Conservation (phyloP, 2,113 vertebrate genomes). For the Zingel zingel region DNA sequence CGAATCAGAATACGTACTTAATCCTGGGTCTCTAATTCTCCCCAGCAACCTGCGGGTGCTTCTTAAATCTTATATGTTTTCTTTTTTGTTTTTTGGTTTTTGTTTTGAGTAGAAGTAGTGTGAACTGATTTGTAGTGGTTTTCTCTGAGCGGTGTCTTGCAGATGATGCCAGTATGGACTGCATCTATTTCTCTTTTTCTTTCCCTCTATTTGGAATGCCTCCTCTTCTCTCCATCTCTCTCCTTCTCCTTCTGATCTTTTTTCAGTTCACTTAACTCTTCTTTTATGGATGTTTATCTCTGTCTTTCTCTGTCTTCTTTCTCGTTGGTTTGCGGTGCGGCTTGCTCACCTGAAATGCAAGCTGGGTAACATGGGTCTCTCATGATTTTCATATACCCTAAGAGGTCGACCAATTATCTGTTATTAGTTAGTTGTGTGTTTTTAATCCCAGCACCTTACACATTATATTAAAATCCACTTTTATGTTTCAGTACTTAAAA, state of each 20-base stretch:
- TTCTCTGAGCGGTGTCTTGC: conserved; percentile 82
- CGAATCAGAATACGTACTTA: conserved; percentile 47
- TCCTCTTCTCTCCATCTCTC: conserved; percentile 52
- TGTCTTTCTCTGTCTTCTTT: conserved; percentile 68
- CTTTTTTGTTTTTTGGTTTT: conserved; percentile 59
- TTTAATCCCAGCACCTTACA: background rate
- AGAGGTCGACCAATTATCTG: background rate
- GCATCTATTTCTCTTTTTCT: conserved; percentile 72
- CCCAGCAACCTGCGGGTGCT: conserved; percentile 75
- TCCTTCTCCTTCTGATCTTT: conserved; percentile 57
- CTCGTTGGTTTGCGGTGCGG: conserved; percentile 71
- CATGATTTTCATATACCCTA: background rate
- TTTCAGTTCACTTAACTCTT: conserved; percentile 66
- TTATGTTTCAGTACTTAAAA: background rate
- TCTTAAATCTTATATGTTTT: conserved; percentile 73
- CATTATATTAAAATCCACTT: background rate
- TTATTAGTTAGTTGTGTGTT: background rate
- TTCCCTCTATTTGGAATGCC: conserved; percentile 79
- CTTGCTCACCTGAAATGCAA: conserved; percentile 76
- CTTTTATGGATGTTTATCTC: conserved; percentile 75
- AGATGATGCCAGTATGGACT: conserved; percentile 79
- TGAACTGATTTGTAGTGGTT: conserved; percentile 73
- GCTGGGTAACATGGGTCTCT: conserved; percentile 77
- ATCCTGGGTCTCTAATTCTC: conserved; percentile 53
- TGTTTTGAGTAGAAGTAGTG: conserved; percentile 70